These are phyloP conservation scores for Eupristina koningsbergeri DNA, from an alignment of 1,140 invertebrate genomes.

Conservation along the genomic window DNA sequence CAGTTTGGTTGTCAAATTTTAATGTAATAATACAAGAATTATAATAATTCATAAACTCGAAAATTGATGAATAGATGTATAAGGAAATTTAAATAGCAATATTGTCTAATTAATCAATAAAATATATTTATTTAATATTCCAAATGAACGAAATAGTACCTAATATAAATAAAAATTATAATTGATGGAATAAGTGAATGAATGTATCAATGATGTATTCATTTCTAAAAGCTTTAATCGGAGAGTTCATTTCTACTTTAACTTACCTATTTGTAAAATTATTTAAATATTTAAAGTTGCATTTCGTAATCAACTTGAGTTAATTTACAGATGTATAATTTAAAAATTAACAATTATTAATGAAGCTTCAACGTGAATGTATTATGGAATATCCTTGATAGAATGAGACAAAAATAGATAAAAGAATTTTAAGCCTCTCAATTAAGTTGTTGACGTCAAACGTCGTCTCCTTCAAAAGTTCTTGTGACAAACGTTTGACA, in stretches of 20 bases:
- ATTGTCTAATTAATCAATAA: conserved; percentile 3
- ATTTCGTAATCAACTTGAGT: background rate
- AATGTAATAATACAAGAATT: conserved; percentile 2
- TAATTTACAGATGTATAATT: background rate
- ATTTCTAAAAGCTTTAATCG: background rate
- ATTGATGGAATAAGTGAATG: background rate
- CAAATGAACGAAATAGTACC: background rate
- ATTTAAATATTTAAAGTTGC: background rate
- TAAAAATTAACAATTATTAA: background rate
- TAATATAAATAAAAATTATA: background rate
- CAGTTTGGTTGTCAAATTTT: conserved; percentile 3
- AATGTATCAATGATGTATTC: background rate
- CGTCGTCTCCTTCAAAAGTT: too few relatives aligned
- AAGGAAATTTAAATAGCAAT: conserved; percentile 1
- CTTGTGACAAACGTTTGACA: too few relatives aligned
- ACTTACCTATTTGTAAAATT: background rate
- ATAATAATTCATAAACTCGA: conserved; percentile 5
- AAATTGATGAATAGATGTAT: conserved; percentile 28
- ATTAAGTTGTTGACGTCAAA: background rate
- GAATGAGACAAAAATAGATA: background rate
- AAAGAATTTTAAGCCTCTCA: background rate
- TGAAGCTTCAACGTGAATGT: background rate
- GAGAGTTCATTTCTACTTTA: background rate
- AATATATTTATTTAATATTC: conserved; percentile 17
- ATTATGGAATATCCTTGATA: background rate